Base-by-base conservation (phyloP, 2,797 vertebrate genomes). In the Neosalanx taihuensis region DNA sequence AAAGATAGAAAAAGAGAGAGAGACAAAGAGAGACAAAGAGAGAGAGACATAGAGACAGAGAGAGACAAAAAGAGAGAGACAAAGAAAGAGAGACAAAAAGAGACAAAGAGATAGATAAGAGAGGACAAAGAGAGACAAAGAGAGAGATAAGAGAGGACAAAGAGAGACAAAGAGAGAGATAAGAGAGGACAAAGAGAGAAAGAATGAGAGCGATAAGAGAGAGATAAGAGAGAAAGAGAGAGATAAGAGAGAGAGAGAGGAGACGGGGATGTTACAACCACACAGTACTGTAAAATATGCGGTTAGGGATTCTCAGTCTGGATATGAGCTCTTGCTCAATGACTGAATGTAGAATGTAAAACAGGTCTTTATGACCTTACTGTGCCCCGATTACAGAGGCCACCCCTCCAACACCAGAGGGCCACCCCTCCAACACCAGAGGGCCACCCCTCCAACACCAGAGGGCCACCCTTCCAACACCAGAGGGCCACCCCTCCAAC, bases 21-120 rank as follows among this genome's bases (percentile, higher is more conserved):
- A 33, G 6, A 23, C 15, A 35, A 10, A 35, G n/a, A 30, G 46
- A 65, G n/a, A 33, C 4, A 23, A 7, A 35, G 9, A 35, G n/a
- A 30, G 17, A 7, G 49, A 2, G 1, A 59, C 23, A 26, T 1
- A 26, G 13, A 26, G 33, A 59, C 1, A 59, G 9, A n/a, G 6
- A 17, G 13, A 7, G 15, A 26, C 3, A 59, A 26, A 26, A 29
- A 57, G 30, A 13, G 29, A 12, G 10, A 68, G 12, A 13, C 5
- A 35, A 4, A 35, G 23, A 26, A 1, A 26, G 23, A 26, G 23
- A 26, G 23, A 35, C 23, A 26, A 26, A 26, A 26, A 26, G 23
- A 26, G 35, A n/a, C n/a, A n/a, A n/a, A 35, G 59, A 23, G 63
- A 58, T 6, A 67, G n/a, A n/a, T n/a, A 20, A 74, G 68, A 70